phyloP scores from a whole-genome alignment of 2,113 vertebrate species.

The Pseudorectes ferrugineus region DNA sequence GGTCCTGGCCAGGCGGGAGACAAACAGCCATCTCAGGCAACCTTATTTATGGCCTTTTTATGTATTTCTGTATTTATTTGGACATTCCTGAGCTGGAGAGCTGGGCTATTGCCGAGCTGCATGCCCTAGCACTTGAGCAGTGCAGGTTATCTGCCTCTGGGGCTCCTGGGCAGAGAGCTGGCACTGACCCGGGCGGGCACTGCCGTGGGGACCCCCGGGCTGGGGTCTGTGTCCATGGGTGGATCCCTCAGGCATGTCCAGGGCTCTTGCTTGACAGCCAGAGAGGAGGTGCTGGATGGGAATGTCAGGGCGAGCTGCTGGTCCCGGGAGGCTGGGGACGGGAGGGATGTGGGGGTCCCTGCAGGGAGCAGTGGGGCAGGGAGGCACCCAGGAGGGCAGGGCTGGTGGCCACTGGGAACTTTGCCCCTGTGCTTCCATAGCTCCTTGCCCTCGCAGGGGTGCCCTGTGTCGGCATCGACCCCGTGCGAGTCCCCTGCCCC shows the following conservation, averaged over 20 bases:
- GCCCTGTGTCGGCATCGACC: neutral
- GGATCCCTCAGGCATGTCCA: rapidly evolving
- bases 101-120: neutral
- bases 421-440: rapidly evolving
- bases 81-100: conserved; percentile 54
- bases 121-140: neutral
- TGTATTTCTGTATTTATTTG: conserved; percentile 64
- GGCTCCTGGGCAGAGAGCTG: neutral
- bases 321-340: neutral
- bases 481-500: rapidly evolving
- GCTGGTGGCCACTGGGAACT: neutral
- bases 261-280: neutral
- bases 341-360: neutral
- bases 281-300: neutral
- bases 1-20: conserved; percentile 28
- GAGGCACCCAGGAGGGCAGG: neutral
- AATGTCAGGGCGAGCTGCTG: neutral
- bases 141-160: neutral
- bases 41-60: conserved; percentile 64
- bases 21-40: conserved; percentile 63
- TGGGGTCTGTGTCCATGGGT: neutral
- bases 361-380: rapidly evolving
- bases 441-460: neutral
- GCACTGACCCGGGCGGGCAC: rapidly evolving
- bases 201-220: rapidly evolving